phyloP scores from a whole-genome alignment of 2,888 invertebrate species.

The Melieria omissa region DNA sequence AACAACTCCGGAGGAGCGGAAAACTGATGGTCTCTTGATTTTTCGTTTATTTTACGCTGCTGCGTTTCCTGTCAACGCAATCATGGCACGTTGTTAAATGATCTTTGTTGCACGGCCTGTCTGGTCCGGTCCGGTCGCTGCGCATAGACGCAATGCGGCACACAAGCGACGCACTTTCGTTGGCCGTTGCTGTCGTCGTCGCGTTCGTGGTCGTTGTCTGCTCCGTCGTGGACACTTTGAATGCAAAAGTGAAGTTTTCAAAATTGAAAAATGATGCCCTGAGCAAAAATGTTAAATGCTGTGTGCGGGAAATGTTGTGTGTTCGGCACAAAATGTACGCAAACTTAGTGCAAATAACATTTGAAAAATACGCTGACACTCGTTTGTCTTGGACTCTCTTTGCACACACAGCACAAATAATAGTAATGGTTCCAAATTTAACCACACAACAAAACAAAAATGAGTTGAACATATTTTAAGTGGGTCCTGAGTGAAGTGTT shows the following conservation, averaged over 20 bases:
- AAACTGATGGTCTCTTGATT: constrained; percentile 12
- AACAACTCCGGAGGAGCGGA: neutral
- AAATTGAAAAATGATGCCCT: constrained; percentile 35
- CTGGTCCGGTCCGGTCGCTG: neutral
- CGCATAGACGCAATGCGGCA: neutral
- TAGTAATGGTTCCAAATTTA: no score
- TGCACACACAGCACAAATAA: no score
- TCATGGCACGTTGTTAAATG: constrained; percentile 33
- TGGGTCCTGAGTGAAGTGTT: no score
- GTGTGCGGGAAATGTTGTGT: neutral
- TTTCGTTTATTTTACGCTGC: constrained; percentile 23
- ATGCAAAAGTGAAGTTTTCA: constrained; percentile 27
- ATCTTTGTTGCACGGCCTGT: constrained; percentile 18
- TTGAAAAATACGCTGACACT: no score
- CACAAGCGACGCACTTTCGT: constrained; percentile 8
- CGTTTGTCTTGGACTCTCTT: no score
- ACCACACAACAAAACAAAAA: no score
- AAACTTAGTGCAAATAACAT: no score
- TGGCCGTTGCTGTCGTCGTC: constrained; percentile 22
- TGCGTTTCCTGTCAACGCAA: constrained; percentile 5
- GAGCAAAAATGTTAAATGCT: constrained; percentile 24
- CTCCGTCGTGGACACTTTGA: neutral
- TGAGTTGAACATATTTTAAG: no score
- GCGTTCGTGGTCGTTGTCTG: neutral
- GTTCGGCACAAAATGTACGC: no score